Evolutionary conservation across 2,888 invertebrate genomes (phyloP), one percentile per base, ranked within the genome.

Genomic region (Dicycla oo): DNA sequence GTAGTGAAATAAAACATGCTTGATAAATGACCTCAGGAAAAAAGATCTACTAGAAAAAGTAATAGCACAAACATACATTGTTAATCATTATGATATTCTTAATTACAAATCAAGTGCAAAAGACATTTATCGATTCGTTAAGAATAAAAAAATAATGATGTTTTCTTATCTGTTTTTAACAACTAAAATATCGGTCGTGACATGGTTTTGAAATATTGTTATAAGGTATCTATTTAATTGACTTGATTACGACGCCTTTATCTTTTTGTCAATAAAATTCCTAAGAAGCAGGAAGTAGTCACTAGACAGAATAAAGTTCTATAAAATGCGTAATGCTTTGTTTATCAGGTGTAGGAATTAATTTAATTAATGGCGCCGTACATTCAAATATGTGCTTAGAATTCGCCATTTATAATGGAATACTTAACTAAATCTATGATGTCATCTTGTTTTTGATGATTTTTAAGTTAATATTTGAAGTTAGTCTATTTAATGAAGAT

Each of bases 101-200:
- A 49, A 61, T 26, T 47, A 45, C 5, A 40, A 43, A 15, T 26
- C 30, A 26, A 49, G 18, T 47, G 20, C 56, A 57, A 51, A n/a
- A n/a, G 40, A 38, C 49, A 6, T 11, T 67, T 45, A 67, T 71
- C 40, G n/a, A 72, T 54, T 15, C 2, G 43, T 54, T 54, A 49
- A 45, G n/a, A 61, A 57, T 38, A 34, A 57, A 51, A 43, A 20
- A 34, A 23, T 7, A 45, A 49, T 38, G 15, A n/a, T 58, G 30
- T 13, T 60, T 51, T 64, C 15, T 63, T 77, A 60, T 77, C 66
- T 66, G 20, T n/a, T 58, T 57, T 20, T 34, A 66, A 66, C 40
- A 18, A 47, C 10, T 65, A 47, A 47, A 53, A 58, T 73, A 23
- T 57, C 43, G n/a, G 60, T 65, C 45, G 2, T 57, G 61, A 49